Percentiles rank a stretch among this genome's conserved stretches.
These are phyloP conservation scores for Plagiodera versicolora DNA, from an alignment of 2,888 invertebrate species.

Conservation along the genomic window DNA sequence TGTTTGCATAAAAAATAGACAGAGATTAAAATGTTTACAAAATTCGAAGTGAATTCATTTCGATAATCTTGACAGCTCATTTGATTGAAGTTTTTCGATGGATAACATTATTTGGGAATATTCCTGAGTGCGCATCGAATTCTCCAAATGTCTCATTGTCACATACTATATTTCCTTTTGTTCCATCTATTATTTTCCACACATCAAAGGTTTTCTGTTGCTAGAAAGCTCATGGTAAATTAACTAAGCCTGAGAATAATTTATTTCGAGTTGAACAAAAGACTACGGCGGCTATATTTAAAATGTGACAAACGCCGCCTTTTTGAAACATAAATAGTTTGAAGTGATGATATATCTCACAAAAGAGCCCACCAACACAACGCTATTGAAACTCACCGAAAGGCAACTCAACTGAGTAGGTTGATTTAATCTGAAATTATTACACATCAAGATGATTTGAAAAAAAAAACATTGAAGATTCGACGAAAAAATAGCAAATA, in stretches of 20 bases:
- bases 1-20: no score
- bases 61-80: neutral
- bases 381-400: constrained; percentile 1
- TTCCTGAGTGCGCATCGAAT: neutral
- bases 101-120: neutral
- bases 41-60: neutral
- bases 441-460: no score
- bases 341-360: constrained; percentile 8
- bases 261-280: constrained; percentile 16
- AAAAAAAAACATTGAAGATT: no score
- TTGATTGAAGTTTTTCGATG: neutral
- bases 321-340: constrained; percentile 9
- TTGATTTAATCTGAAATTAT: neutral
- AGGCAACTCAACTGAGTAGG: neutral
- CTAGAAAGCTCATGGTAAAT: constrained; percentile 3
- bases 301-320: constrained; percentile 30
- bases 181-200: constrained; percentile 18
- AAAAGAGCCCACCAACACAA: constrained; percentile 12
- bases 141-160: neutral
- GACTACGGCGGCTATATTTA: constrained; percentile 30
- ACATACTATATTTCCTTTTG: neutral
- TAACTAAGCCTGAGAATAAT: constrained; percentile 9
- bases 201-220: constrained; percentile 8
- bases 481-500: no score
- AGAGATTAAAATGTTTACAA: neutral